These are phyloP conservation scores for Lycaon pictus DNA, from an alignment of 2,113 vertebrate genomes.

Conservation along the genomic window DNA sequence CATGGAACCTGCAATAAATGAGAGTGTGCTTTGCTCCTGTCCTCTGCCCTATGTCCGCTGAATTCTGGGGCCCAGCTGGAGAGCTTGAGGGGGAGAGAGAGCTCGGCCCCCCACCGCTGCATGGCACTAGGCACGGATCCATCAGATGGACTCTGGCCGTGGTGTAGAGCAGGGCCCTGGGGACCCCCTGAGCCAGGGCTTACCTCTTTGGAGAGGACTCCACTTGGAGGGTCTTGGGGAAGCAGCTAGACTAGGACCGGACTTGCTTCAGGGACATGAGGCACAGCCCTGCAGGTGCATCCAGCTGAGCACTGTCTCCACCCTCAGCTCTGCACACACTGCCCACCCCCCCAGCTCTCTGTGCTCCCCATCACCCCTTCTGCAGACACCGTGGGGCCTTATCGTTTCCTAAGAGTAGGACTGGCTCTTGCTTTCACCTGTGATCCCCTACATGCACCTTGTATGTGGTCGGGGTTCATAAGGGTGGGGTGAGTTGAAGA, in stretches of 20 bases:
- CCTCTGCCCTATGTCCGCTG: rapidly evolving
- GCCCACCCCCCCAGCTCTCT: background rate
- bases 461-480: rapidly evolving
- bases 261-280: background rate
- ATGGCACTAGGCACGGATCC: rapidly evolving
- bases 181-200: background rate
- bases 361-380: rapidly evolving
- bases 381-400: background rate
- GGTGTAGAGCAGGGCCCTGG: background rate
- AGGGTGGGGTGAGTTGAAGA: rapidly evolving
- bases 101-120: background rate
- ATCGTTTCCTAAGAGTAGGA: rapidly evolving
- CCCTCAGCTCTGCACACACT: background rate
- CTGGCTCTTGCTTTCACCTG: background rate
- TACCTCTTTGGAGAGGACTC: background rate
- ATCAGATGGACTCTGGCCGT: rapidly evolving
- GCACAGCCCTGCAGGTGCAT: rapidly evolving
- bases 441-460: background rate
- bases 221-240: background rate
- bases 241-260: background rate
- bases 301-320: background rate
- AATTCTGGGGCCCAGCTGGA: background rate
- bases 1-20: too few species aligned
- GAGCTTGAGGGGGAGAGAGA: background rate
- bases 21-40: background rate